These are phyloP conservation scores for Morinoia aosen DNA, from an alignment of 2,888 invertebrate species.

Conservation along the genomic window DNA sequence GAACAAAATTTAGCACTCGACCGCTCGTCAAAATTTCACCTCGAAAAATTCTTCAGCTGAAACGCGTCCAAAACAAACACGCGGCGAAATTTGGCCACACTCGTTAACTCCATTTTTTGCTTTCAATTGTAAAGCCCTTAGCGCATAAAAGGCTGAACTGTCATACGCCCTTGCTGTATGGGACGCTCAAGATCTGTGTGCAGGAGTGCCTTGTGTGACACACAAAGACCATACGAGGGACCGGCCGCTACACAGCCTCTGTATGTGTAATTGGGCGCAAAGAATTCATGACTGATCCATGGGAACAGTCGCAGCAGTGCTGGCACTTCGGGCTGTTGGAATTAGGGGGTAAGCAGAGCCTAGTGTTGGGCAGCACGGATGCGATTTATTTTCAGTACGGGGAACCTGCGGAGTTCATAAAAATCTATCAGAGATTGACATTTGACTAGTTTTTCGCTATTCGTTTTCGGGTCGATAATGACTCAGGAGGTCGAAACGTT, in stretches of 20 bases:
- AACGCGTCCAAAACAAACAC: background rate
- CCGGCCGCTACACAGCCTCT: background rate
- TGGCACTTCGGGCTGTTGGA: background rate
- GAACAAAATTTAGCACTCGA: background rate
- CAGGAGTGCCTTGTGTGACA: background rate
- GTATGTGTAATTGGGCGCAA: conserved; percentile 35
- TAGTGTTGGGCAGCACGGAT: too few species aligned
- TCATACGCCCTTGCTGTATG: background rate
- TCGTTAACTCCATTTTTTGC: background rate
- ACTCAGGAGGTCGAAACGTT: too few species aligned
- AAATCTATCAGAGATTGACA: too few species aligned
- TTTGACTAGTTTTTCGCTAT: too few species aligned
- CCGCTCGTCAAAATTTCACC: background rate
- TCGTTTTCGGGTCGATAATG: too few species aligned
- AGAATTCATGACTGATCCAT: conserved; percentile 46
- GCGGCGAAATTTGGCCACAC: background rate
- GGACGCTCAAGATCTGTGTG: background rate
- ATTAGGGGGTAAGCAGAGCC: too few species aligned
- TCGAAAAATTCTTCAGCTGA: background rate
- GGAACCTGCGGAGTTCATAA: too few species aligned
- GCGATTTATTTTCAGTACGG: too few species aligned
- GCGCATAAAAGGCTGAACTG: background rate
- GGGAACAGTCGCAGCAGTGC: background rate
- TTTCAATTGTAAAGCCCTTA: background rate
- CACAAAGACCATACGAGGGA: conserved; percentile 9